A percentile compares a stretch with the other conserved stretches of the same genome.
Evolutionary conservation across 2,797 vertebrate genomes (phyloP).

Genomic region (Xenops minutus): DNA sequence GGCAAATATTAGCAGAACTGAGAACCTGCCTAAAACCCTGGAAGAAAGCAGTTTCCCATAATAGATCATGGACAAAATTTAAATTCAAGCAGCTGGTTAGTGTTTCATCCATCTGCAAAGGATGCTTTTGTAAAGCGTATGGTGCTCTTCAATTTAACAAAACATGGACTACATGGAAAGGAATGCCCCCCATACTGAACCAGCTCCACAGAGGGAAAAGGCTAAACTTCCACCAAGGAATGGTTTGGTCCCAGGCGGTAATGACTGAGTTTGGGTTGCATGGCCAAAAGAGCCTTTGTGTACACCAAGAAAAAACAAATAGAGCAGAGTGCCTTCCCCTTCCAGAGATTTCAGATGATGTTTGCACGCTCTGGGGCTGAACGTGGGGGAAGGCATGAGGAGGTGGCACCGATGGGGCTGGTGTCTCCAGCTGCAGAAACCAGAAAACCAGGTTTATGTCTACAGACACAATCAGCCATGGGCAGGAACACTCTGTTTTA

Average conservation of each 20-base stretch:
- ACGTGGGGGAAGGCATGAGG: background rate
- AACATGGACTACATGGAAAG: rapidly evolving
- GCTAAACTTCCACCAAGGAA: background rate
- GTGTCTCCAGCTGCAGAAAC: background rate
- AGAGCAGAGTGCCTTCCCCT: background rate
- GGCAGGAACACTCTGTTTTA: background rate
- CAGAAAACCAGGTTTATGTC: background rate
- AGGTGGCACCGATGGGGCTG: background rate
- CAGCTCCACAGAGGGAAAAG: background rate
- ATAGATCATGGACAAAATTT: background rate
- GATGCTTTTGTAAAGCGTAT: background rate
- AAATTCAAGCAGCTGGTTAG: background rate
- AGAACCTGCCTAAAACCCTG: background rate
- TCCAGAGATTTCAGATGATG: background rate
- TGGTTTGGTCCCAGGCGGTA: background rate
- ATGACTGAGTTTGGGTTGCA: background rate
- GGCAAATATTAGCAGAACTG: background rate
- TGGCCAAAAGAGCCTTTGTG: background rate
- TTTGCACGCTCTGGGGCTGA: rapidly evolving
- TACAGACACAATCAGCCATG: background rate
- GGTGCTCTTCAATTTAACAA: background rate
- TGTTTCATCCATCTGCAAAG: background rate
- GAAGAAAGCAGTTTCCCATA: background rate
- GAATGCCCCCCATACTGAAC: rapidly evolving
- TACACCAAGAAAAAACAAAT: background rate